These are phyloP conservation scores for Indri indri DNA, from an alignment of 2,113 vertebrate species.

Conservation along the genomic window DNA sequence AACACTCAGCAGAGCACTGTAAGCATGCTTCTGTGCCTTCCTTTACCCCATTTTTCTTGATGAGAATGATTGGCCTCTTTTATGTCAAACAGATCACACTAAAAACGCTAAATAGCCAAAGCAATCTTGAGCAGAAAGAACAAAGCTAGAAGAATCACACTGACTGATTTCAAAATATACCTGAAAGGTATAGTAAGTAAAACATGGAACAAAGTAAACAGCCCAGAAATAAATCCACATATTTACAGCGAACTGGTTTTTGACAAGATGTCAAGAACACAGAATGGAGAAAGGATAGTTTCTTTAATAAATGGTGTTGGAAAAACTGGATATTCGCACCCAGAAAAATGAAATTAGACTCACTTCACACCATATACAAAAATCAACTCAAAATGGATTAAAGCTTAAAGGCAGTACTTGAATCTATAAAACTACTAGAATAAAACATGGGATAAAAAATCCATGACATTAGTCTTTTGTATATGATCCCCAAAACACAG, in stretches of 20 bases:
- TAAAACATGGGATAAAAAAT: background rate
- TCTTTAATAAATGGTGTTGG: background rate
- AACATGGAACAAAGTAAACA: background rate
- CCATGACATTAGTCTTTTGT: background rate
- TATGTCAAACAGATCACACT: background rate
- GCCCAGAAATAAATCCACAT: background rate
- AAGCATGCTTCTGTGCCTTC: background rate
- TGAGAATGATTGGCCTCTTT: background rate
- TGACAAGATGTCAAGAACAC: background rate
- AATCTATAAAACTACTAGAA: background rate
- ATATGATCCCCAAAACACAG: background rate
- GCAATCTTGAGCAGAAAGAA: background rate
- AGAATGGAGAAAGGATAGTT: background rate
- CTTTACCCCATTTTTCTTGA: background rate
- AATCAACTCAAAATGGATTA: background rate
- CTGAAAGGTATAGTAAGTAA: background rate
- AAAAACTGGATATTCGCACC: background rate
- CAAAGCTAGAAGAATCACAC: background rate
- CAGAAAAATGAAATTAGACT: background rate
- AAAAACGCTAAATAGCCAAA: background rate
- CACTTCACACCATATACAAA: background rate
- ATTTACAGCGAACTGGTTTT: background rate
- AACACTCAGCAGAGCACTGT: rapidly evolving
- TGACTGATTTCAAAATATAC: background rate
- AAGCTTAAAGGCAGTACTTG: background rate